A percentile compares a stretch with the other conserved stretches of the same genome.
phyloP scores from a whole-genome alignment of 1,140 invertebrate genomes.

The Nephila pilipes region DNA sequence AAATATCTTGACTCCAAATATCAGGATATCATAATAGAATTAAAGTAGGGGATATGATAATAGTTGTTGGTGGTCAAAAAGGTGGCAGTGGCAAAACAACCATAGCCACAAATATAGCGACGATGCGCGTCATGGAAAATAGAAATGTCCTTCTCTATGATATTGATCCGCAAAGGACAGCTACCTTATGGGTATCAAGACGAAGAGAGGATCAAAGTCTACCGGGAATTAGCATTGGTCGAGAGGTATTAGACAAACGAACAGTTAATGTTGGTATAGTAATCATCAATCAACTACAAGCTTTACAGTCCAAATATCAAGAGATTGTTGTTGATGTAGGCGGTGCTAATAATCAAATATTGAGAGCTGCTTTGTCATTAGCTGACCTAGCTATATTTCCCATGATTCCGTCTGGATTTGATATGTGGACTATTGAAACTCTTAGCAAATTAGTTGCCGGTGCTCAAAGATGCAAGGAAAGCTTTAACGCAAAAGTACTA shows the following conservation, averaged over 20 bases:
- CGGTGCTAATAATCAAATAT: slow-evolving; percentile 49
- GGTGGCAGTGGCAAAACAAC: slow-evolving; percentile 14
- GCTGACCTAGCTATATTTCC: slow-evolving; percentile 65
- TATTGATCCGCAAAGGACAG: slow-evolving; percentile 59
- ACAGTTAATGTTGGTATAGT: slow-evolving; percentile 46
- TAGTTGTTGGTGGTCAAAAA: slow-evolving; percentile 25
- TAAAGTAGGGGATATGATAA: slow-evolving; percentile 1
- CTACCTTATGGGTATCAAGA: slow-evolving; percentile 27
- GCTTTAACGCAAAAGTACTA: slow-evolving; percentile 60
- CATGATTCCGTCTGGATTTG: slow-evolving; percentile 55
- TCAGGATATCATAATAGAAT: too few species aligned
- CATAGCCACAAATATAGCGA: slow-evolving; percentile 54
- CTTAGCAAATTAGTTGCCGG: slow-evolving; percentile 54
- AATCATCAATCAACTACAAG: slow-evolving; percentile 46
- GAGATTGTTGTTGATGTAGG: slow-evolving; percentile 60
- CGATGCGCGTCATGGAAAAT: slow-evolving; percentile 45
- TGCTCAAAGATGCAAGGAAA: slow-evolving; percentile 39
- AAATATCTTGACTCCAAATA: too few species aligned
- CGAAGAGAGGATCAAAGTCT: slow-evolving; percentile 33
- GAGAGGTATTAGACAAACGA: slow-evolving; percentile 35
- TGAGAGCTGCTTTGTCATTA: slow-evolving; percentile 58
- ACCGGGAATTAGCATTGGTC: slow-evolving; percentile 8
- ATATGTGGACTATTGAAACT: slow-evolving; percentile 60
- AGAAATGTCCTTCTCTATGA: slow-evolving; percentile 46
- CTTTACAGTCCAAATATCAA: slow-evolving; percentile 50